A percentile compares a stretch with the other conserved stretches of the same genome.
Evolutionary conservation across 2,888 invertebrate species (phyloP).

Genomic region (Ormia ochracea): DNA sequence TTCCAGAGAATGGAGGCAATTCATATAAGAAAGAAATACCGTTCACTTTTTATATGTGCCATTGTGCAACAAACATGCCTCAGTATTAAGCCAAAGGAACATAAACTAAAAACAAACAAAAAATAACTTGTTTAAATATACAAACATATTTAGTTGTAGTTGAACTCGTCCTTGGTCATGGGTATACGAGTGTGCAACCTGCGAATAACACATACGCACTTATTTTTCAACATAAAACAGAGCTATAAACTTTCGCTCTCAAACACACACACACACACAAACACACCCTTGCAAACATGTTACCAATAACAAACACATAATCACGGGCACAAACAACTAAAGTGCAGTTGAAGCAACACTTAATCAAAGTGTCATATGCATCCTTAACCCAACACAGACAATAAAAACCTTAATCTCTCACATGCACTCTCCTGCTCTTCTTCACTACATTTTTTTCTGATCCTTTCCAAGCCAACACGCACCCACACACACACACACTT

Average conservation of each 20-base stretch:
- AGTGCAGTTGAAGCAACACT: constrained; percentile 54
- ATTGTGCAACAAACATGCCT: not conserved
- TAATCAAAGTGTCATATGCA: constrained; percentile 59
- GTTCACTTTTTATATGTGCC: too few relatives aligned
- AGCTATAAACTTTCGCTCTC: not conserved
- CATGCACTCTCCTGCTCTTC: not conserved
- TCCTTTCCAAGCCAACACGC: not conserved
- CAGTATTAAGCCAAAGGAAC: constrained; percentile 5
- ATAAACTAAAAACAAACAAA: constrained; percentile 21
- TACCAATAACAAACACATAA: constrained; percentile 1
- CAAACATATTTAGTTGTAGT: constrained; percentile 38
- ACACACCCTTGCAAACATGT: not conserved
- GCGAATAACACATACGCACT: not conserved
- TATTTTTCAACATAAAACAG: not conserved
- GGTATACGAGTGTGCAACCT: constrained; percentile 18
- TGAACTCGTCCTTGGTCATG: constrained; percentile 34
- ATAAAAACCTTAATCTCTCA: constrained; percentile 13
- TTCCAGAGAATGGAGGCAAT: too few relatives aligned
- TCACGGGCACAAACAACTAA: constrained; percentile 11
- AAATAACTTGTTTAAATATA: constrained; percentile 17
- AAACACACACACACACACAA: not conserved
- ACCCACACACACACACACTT: not conserved
- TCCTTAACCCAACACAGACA: constrained; percentile 52
- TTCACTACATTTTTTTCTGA: not conserved
- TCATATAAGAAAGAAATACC: too few relatives aligned